Conservation (phyloP, 1,140 invertebrate genomes). For the Pomacea maculata region DNA sequence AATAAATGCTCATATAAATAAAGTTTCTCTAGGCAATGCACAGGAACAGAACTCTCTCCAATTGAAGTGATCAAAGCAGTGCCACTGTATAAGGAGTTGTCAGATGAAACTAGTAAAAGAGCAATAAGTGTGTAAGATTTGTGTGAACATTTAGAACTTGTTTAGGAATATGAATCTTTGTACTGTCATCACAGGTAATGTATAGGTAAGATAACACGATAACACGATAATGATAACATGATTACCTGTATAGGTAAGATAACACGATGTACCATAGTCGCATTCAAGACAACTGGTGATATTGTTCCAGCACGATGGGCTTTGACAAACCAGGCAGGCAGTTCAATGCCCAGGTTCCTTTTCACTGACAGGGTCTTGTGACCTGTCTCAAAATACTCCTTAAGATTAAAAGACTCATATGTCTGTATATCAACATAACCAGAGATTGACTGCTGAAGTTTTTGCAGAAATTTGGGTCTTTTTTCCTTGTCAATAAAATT, state of each 20-base stretch:
- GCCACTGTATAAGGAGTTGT: too few relatives aligned
- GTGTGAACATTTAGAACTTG: too few relatives aligned
- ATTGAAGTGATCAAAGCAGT: too few relatives aligned
- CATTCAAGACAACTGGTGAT: conserved; percentile 75
- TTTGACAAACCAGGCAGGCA: conserved; percentile 75
- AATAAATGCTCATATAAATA: too few relatives aligned
- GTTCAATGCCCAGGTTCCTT: conserved; percentile 21
- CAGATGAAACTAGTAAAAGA: too few relatives aligned
- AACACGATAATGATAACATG: too few relatives aligned
- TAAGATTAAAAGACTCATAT: conserved; percentile 31
- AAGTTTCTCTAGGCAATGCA: too few relatives aligned
- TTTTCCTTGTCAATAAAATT: conserved; percentile 42
- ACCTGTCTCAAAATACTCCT: conserved; percentile 26
- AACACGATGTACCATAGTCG: conserved; percentile 73
- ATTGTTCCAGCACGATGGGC: conserved; percentile 71
- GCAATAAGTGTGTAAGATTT: too few relatives aligned
- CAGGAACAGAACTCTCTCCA: too few relatives aligned
- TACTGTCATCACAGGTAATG: conserved; percentile 64
- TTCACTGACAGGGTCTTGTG: not conserved
- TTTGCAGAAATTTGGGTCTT: conserved; percentile 36
- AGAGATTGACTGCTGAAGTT: conserved; percentile 44
- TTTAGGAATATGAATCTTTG: too few relatives aligned
- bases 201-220: conserved; percentile 74
- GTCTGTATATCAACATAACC: conserved; percentile 39
- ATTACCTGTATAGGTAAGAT: conserved; percentile 80